A percentile compares a stretch with the other conserved stretches of the same genome.
Evolutionary conservation across 2,888 invertebrate species (phyloP).

Genomic region (Drosophila ustulata): DNA sequence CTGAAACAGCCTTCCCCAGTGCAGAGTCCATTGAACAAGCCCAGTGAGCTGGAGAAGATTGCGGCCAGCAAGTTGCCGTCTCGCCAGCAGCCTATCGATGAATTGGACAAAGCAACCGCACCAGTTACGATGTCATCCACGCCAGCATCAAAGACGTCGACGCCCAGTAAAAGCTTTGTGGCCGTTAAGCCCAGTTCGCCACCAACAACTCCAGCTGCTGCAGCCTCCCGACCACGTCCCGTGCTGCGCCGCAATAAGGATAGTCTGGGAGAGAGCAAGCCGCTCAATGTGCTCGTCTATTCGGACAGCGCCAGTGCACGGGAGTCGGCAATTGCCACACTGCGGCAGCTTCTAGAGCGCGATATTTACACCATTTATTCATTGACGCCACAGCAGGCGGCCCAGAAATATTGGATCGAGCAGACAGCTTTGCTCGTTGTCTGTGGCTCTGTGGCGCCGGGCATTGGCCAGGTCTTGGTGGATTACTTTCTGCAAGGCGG

Average conservation of each 20-base stretch:
- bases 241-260: conserved; percentile 82
- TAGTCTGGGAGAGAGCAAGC: conserved; percentile 86
- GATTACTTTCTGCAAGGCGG: conserved; percentile 91
- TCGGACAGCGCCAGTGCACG: conserved; percentile 91
- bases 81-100: conserved; percentile 6
- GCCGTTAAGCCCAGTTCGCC: conserved; percentile 59
- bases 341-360: conserved; percentile 89
- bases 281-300: conserved; percentile 92
- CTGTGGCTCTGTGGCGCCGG: conserved; percentile 90
- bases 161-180: conserved; percentile 60
- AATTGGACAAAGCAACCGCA: conserved; percentile 41
- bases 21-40: conserved; percentile 18
- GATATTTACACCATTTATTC: conserved; percentile 88
- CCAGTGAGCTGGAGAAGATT: conserved; percentile 67
- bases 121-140: conserved; percentile 17
- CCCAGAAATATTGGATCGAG: conserved; percentile 85
- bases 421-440: conserved; percentile 90
- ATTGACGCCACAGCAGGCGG: conserved; percentile 85
- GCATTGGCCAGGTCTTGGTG: conserved; percentile 88
- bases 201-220: conserved; percentile 43
- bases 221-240: conserved; percentile 57
- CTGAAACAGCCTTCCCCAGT: conserved; percentile 19
- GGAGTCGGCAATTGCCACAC: conserved; percentile 90
- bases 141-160: conserved; percentile 37
- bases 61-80: conserved; percentile 43